phyloP scores from a whole-genome alignment of 2,113 vertebrate species.

The Perccottus glenii region DNA sequence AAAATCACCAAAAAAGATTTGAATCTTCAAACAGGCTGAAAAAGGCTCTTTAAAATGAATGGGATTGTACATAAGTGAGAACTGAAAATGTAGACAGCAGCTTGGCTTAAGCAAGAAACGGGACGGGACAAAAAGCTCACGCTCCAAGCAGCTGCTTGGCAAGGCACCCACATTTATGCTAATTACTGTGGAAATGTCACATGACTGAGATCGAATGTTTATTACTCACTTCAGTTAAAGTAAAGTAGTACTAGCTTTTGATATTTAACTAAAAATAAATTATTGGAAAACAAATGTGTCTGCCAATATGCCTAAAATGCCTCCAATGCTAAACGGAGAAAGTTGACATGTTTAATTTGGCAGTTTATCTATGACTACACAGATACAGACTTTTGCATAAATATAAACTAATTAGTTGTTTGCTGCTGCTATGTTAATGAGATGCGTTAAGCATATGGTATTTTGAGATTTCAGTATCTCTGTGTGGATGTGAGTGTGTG shows the following conservation, averaged over 20 bases:
- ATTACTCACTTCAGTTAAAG: constrained; percentile 8
- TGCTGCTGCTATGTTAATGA: constrained; percentile 66
- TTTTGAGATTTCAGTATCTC: constrained; percentile 56
- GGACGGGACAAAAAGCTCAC: constrained; percentile 47
- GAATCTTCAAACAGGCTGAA: constrained; percentile 20
- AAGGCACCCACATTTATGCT: constrained; percentile 34
- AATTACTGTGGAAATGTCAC: constrained; percentile 8
- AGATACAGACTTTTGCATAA: constrained; percentile 50
- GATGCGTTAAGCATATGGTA: constrained; percentile 54
- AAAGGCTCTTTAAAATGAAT: constrained; percentile 31
- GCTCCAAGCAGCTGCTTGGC: constrained; percentile 40
- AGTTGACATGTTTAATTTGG: constrained; percentile 59
- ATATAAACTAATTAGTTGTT: constrained; percentile 55
- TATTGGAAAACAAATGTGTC: constrained; percentile 5
- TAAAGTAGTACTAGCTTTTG: background rate
- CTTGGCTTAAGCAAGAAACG: constrained; percentile 47
- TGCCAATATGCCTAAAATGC: constrained; percentile 34
- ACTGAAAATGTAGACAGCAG: constrained; percentile 49
- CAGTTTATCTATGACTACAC: constrained; percentile 55
- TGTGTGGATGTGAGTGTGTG: constrained; percentile 38
- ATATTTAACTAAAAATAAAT: constrained; percentile 15
- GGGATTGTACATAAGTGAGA: constrained; percentile 50
- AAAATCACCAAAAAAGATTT: constrained; percentile 20
- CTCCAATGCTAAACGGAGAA: constrained; percentile 22
- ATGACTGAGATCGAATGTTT: constrained; percentile 22